These are phyloP conservation scores for Toxonevra muliebris DNA, from an alignment of 2,888 invertebrate genomes.

Conservation along the genomic window DNA sequence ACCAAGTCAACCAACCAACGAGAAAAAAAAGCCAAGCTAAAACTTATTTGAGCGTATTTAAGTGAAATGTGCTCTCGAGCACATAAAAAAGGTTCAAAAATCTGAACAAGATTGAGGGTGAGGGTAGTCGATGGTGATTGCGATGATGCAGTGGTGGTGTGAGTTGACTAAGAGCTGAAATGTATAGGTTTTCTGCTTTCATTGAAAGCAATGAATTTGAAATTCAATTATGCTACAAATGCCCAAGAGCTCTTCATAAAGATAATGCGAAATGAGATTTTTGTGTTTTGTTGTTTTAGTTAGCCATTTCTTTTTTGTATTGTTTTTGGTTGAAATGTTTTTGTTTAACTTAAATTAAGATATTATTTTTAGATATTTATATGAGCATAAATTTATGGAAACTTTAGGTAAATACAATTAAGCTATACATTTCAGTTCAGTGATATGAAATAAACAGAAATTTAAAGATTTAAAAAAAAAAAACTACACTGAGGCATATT, in stretches of 20 bases:
- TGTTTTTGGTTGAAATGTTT: no score
- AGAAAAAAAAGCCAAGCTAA: neutral
- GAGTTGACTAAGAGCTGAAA: neutral
- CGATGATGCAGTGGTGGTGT: neutral
- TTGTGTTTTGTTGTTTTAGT: no score
- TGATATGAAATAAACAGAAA: no score
- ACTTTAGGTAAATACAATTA: no score
- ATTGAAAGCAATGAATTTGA: slow-evolving; percentile 20
- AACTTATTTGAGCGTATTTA: slow-evolving; percentile 27
- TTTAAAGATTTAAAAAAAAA: no score
- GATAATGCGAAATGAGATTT: no score
- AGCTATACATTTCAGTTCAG: no score
- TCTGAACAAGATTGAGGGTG: slow-evolving; percentile 4
- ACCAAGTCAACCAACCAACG: neutral
- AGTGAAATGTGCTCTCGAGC: slow-evolving; percentile 29
- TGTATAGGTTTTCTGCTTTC: neutral
- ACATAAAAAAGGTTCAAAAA: slow-evolving; percentile 30
- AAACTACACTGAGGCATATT: no score
- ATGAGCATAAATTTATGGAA: no score
- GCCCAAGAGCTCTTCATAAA: neutral
- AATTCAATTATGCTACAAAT: slow-evolving; percentile 27
- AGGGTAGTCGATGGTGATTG: neutral
- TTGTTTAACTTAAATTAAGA: no score
- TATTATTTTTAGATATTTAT: no score
- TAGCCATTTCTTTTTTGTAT: no score